phyloP scores from a whole-genome alignment of 2,797 vertebrate genomes.

The Crypturellus tataupa region DNA sequence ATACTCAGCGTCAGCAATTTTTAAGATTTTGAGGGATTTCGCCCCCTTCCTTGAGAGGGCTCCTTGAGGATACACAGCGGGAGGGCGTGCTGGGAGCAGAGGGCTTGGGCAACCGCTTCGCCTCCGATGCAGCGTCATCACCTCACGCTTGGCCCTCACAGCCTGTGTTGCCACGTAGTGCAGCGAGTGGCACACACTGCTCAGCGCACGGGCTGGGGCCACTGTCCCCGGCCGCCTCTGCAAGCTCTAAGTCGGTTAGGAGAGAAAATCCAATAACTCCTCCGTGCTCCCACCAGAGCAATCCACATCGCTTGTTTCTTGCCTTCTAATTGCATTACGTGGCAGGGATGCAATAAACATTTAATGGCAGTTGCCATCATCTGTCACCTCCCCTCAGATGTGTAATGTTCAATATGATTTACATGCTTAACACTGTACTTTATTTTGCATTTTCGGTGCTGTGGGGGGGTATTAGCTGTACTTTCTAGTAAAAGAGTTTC shows the following conservation, averaged over 20 bases:
- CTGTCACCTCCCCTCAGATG: constrained; percentile 90
- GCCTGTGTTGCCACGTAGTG: constrained; percentile 81
- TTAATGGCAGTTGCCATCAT: constrained; percentile 89
- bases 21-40: not conserved
- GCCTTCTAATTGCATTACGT: constrained; percentile 94
- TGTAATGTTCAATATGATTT: constrained; percentile 76
- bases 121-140: constrained; percentile 45
- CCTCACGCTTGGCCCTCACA: constrained; percentile 8
- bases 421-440: constrained; percentile 70
- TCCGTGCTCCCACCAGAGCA: constrained; percentile 90
- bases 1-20: not conserved
- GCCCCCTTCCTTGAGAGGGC: constrained; percentile 2
- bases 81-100: not conserved
- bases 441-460: not conserved
- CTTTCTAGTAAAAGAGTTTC: constrained; percentile 11
- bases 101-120: constrained; percentile 12
- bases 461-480: not conserved
- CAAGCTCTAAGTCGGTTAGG: constrained; percentile 95
- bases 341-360: constrained; percentile 90
- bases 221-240: constrained; percentile 86
- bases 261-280: constrained; percentile 95
- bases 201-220: constrained; percentile 89
- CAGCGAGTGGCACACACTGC: constrained; percentile 89
- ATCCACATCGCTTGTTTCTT: constrained; percentile 92
- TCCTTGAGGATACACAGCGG: not conserved